Evolutionary conservation across 2,113 vertebrate genomes (phyloP), one percentile per base, ranked within the genome.

Genomic region (Entomyzon cyanotis): DNA sequence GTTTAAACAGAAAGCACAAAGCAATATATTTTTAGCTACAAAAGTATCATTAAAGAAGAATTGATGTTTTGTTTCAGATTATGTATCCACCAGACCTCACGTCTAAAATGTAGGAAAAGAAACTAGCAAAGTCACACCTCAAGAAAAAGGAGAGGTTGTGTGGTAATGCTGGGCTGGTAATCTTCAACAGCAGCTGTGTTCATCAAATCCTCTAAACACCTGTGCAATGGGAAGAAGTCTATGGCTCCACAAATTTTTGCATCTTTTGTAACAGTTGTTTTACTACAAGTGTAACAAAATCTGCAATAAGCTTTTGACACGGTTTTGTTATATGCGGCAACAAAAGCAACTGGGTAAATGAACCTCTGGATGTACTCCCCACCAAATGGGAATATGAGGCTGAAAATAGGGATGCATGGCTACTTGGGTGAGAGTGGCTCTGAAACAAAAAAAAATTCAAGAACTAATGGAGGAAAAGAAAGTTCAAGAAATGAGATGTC

Each of bases 131-230:
- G 8, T 70, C 20, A 65, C 12, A 46, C 9, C 15, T 5, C 12
- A 93, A 37, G n/a, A 7, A 28, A 84, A 91, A 84, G 30, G 59
- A 74, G 8, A 68, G 17, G 13, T 30, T 30, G 5, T 21, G 39
- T 15, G 9, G 4, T 23, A 53, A 59, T 56, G 12, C 11, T 59
- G 31, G 37, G 11, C 20, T 67, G 39, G 7, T 42, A 67, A 42
- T 25, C 12, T 37, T 7, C 0, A 4, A 44, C 17, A 74, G 15
- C 2, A 24, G 27, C 12, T 27, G 7, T 0, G 0, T 74, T 56
- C 7, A 52, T 7, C 9, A 62, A n/a, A 69, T 12, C 1, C 2
- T 47, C 75, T 7, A n/a, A 93, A 74, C 10, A 28, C 11, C 11
- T 31, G 11, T 12, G 13, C 21, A 65, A 20, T 0, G 2, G 14